phyloP scores from a whole-genome alignment of 2,797 vertebrate genomes.

The Bovichtus diacanthus region DNA sequence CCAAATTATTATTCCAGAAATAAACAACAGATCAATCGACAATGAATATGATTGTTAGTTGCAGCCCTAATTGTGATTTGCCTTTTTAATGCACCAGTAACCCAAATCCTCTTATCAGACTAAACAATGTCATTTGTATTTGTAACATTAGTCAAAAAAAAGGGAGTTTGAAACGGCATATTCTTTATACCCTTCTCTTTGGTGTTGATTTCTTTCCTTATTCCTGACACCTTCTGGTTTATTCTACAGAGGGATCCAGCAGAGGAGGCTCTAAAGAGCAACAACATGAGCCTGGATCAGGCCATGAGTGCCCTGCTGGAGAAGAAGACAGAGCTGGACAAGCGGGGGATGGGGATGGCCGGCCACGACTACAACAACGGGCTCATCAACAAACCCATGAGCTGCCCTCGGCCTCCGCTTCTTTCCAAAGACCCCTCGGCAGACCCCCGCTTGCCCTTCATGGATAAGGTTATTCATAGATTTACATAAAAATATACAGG shows the following conservation, averaged over 20 bases:
- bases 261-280: constrained; percentile 98
- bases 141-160: background rate
- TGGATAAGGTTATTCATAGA: constrained; percentile 91
- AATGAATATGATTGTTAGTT: background rate
- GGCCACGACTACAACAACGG: constrained; percentile 94
- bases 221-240: constrained; percentile 1
- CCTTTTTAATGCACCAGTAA: background rate
- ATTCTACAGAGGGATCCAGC: constrained; percentile 94
- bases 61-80: background rate
- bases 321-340: constrained; percentile 99
- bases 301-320: constrained; percentile 99
- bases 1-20: background rate
- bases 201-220: background rate
- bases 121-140: background rate
- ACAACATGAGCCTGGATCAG: constrained; percentile 98
- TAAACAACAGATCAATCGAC: background rate
- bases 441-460: constrained; percentile 93
- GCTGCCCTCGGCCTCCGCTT: constrained; percentile 92
- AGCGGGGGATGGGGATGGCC: constrained; percentile 94
- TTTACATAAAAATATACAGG: background rate
- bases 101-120: background rate
- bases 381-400: constrained; percentile 92
- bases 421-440: constrained; percentile 97
- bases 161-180: background rate
- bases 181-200: background rate